Evolutionary conservation across 1,140 invertebrate species (phyloP), one percentile per base, ranked within the genome.

Genomic region (Galleria mellonella): DNA sequence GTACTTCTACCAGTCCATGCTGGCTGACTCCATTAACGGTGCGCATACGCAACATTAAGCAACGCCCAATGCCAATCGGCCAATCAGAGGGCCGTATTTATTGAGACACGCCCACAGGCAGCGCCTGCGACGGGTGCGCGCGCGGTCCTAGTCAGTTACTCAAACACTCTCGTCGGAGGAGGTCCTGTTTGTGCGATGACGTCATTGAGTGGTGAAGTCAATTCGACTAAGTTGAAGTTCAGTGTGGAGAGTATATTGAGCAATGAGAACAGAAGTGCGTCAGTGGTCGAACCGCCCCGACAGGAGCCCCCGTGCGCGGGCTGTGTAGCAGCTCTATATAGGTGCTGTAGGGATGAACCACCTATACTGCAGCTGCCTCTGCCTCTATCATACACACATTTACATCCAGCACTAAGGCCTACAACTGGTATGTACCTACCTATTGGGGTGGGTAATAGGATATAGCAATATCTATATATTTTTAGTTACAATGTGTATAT

Each of bases 161-260:
- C 66, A 71, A 61, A 49, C 43, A 58, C 74, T 40, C 43, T 56
- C 59, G 67, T 43, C 51, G 43, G 17, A 55, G 51, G 51, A 51
- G 53, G 66, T 62, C 55, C 58, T 65, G 56, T 37, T n/a, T 37
- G 35, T 37, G 14, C 7, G 15, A 83, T 84, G 81, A 84, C 78
- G 59, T 81, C 81, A 12, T 42, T 84, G 32, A 72, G 60, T 52
- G 61, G 71, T 68, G 73, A 81, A 47, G 57, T 76, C 44, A 71
- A 47, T 47, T 45, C 68, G 43, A 65, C 54, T 38, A 83, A 85
- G 47, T 60, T 85, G 44, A 83, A 83, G 73, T 85, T 85, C 46
- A 85, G 82, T 79, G 78, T 85, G 13, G 82, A 85, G 42, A 79
- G 78, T 60, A 85, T 85, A 30, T 41, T 83, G 36, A 69, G 71